Evolutionary conservation across 2,797 vertebrate species (phyloP).

Genomic region (Prionace glauca): DNA sequence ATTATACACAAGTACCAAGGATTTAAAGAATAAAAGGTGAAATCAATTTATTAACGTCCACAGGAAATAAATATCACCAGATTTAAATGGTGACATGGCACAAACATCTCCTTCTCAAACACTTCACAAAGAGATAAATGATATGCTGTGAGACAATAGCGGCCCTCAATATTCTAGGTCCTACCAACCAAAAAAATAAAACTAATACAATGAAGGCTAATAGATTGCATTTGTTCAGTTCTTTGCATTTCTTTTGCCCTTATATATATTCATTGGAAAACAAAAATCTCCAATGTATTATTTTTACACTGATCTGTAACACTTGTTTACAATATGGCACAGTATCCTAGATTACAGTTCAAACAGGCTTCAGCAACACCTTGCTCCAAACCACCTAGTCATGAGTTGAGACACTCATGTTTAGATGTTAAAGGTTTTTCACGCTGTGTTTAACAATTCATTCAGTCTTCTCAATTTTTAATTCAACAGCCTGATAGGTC

Average conservation of each 20-base stretch:
- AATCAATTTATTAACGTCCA: slow-evolving; percentile 59
- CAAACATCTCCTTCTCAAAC: slow-evolving; percentile 48
- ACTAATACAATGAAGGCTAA: slow-evolving; percentile 44
- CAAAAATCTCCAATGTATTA: slow-evolving; percentile 50
- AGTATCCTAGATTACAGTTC: slow-evolving; percentile 40
- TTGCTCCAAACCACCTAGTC: too few relatives aligned
- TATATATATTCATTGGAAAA: slow-evolving; percentile 39
- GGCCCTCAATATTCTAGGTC: slow-evolving; percentile 47
- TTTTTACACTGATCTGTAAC: slow-evolving; percentile 55
- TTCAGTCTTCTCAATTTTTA: not conserved
- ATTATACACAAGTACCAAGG: not conserved
- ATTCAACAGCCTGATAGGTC: not conserved
- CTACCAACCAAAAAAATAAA: slow-evolving; percentile 44
- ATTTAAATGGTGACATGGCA: slow-evolving; percentile 47
- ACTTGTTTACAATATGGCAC: slow-evolving; percentile 53
- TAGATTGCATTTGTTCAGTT: slow-evolving; percentile 42
- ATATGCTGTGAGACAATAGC: slow-evolving; percentile 46
- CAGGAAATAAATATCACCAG: slow-evolving; percentile 49
- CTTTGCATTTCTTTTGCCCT: slow-evolving; percentile 12
- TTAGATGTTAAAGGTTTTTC: not conserved
- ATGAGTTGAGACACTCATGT: not conserved
- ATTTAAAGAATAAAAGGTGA: slow-evolving; percentile 48
- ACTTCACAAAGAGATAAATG: slow-evolving; percentile 51
- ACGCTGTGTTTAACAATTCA: not conserved
- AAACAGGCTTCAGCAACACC: not conserved